Evolutionary conservation across 2,888 invertebrate species (phyloP).

Genomic region (Lasioglossum malachurum): DNA sequence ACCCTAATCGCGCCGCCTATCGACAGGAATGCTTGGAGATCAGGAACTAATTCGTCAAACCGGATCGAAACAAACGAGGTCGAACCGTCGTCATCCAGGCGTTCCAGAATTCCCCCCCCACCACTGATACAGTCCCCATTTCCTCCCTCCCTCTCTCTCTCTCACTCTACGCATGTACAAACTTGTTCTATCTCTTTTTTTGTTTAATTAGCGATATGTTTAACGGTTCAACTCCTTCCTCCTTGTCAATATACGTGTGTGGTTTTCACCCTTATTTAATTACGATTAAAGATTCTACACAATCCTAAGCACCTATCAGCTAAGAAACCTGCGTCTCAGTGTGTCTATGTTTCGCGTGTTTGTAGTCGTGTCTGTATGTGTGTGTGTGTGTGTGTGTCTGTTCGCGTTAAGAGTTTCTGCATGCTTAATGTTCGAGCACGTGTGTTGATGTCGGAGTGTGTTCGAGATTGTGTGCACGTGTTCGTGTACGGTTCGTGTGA

Average conservation of each 20-base stretch:
- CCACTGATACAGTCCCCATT: conserved; percentile 11
- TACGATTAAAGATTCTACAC: conserved; percentile 75
- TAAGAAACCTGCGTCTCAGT: conserved; percentile 70
- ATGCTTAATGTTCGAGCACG: not conserved
- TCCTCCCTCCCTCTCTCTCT: not conserved
- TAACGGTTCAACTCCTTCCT: conserved; percentile 74
- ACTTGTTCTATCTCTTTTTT: conserved; percentile 18
- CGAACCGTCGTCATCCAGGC: conserved; percentile 39
- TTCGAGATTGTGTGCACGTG: not conserved
- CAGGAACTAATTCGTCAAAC: conserved; percentile 69
- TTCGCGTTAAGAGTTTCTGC: not conserved
- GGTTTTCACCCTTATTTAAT: conserved; percentile 62
- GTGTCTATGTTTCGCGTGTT: conserved; percentile 25
- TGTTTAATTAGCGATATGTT: conserved; percentile 81
- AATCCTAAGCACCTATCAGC: conserved; percentile 76
- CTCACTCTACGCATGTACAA: conserved; percentile 30
- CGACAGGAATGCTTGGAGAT: conserved; percentile 72
- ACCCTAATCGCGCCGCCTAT: conserved; percentile 34
- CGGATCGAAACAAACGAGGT: conserved; percentile 52
- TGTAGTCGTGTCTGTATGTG: conserved; percentile 15
- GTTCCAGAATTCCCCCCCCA: conserved; percentile 30
- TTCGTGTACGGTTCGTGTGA: conserved; percentile 42
- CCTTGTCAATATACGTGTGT: conserved; percentile 52
- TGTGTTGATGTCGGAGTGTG: conserved; percentile 16
- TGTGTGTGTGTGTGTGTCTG: conserved; percentile 25